Conservation (phyloP, 2,888 invertebrate species). For the Morpho helenor region DNA sequence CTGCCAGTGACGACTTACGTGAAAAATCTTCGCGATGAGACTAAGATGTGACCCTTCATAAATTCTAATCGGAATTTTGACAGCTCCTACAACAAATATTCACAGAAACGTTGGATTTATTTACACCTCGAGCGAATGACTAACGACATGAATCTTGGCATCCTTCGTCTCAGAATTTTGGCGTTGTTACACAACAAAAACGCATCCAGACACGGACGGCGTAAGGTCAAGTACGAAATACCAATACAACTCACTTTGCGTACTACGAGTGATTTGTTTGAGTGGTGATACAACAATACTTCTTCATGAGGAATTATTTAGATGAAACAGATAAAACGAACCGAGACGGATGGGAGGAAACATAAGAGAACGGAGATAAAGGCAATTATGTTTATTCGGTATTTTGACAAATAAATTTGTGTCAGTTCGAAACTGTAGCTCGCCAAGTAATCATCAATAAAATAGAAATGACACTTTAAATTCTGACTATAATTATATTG, state of each 20-base stretch:
- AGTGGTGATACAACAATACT: slow-evolving; percentile 7
- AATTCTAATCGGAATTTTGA: slow-evolving; percentile 33
- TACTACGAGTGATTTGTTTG: slow-evolving; percentile 5
- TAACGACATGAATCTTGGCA: slow-evolving; percentile 55
- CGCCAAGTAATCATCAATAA: slow-evolving; percentile 17
- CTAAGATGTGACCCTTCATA: background rate
- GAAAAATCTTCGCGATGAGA: background rate
- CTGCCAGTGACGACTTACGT: too few relatives aligned
- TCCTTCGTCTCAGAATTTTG: slow-evolving; percentile 52
- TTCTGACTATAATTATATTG: too few relatives aligned
- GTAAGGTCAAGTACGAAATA: slow-evolving; percentile 66
- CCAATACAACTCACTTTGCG: slow-evolving; percentile 44
- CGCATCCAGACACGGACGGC: slow-evolving; percentile 53
- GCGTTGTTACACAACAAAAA: slow-evolving; percentile 73
- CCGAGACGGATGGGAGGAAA: slow-evolving; percentile 50
- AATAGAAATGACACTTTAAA: background rate
- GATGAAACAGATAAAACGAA: slow-evolving; percentile 44
- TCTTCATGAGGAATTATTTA: slow-evolving; percentile 28
- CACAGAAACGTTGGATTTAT: slow-evolving; percentile 12
- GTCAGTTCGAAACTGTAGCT: slow-evolving; percentile 37
- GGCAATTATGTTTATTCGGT: slow-evolving; percentile 63
- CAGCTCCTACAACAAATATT: slow-evolving; percentile 20
- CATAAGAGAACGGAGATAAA: slow-evolving; percentile 58
- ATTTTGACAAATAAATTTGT: slow-evolving; percentile 73
- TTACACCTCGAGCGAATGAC: slow-evolving; percentile 21